Evolutionary conservation across 1,140 invertebrate species (phyloP).

Genomic region (Piezodorus guildinii): DNA sequence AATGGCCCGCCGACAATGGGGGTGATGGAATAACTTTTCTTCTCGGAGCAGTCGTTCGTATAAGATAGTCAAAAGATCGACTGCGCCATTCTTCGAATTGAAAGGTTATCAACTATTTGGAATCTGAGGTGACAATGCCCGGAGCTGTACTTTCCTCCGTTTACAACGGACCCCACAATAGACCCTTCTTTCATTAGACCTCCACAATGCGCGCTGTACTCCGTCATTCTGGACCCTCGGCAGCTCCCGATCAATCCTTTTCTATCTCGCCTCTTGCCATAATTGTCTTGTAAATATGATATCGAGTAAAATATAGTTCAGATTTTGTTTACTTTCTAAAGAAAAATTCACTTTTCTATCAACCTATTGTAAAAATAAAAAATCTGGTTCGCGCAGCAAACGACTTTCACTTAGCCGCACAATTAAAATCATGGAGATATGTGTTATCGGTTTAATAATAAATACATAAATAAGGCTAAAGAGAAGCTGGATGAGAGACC

Average conservation of each 20-base stretch:
- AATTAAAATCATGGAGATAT: no score
- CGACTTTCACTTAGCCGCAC: no score
- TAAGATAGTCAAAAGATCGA: conserved; percentile 24
- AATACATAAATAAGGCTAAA: no score
- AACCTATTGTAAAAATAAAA: no score
- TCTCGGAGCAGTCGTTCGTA: conserved; percentile 22
- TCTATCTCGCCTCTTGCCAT: neutral
- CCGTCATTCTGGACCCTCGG: conserved; percentile 4
- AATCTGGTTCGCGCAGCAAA: no score
- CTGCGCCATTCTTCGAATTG: conserved; percentile 23
- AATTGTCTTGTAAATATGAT: neutral
- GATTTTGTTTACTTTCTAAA: no score
- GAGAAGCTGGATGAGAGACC: no score
- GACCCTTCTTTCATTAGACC: neutral
- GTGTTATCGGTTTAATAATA: no score
- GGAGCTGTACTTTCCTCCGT: neutral
- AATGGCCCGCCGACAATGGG: conserved; percentile 19
- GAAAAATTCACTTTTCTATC: no score
- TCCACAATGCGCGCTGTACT: neutral
- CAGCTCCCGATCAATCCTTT: conserved; percentile 9
- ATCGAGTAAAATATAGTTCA: no score
- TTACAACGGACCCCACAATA: conserved; percentile 13
- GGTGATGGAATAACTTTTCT: conserved; percentile 24
- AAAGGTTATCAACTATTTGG: conserved; percentile 25
- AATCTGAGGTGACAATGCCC: conserved; percentile 16